These are phyloP conservation scores for Euwallacea similis DNA, from an alignment of 1,140 invertebrate genomes.

Conservation along the genomic window DNA sequence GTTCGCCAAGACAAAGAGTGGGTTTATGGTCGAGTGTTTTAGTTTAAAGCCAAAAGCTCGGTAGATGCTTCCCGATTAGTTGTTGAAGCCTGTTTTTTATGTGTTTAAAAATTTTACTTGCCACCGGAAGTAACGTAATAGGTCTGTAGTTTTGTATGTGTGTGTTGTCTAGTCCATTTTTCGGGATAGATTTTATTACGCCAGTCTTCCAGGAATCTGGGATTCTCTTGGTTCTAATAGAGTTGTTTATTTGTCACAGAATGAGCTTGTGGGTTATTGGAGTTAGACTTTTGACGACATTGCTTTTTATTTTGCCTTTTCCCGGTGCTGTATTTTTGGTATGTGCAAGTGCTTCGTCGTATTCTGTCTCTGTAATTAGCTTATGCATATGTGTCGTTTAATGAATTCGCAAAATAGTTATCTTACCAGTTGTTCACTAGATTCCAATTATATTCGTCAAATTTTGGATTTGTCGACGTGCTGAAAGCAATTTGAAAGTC, in stretches of 20 bases:
- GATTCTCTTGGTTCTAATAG: background rate
- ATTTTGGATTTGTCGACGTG: background rate
- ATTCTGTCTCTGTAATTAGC: background rate
- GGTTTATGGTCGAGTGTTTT: constrained; percentile 6
- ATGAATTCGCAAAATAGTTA: background rate
- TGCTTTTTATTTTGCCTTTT: background rate
- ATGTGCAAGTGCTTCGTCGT: background rate
- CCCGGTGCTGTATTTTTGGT: background rate
- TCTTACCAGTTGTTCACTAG: background rate
- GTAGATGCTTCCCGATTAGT: background rate
- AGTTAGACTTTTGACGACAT: background rate
- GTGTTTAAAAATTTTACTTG: constrained; percentile 4
- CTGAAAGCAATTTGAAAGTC: background rate
- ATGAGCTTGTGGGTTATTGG: background rate
- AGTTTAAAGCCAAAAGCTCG: constrained; percentile 1
- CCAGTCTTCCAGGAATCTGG: background rate
- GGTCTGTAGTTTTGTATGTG: constrained; percentile 2
- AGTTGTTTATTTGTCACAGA: background rate
- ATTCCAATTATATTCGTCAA: background rate
- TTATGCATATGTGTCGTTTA: background rate
- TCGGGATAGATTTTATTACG: background rate
- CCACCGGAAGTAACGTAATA: background rate
- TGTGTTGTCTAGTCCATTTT: constrained; percentile 1
- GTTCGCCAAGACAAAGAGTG: constrained; percentile 8
- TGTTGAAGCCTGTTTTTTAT: background rate